These are phyloP conservation scores for Acrocephalus arundinaceus DNA, from an alignment of 2,113 vertebrate genomes.

Conservation along the genomic window DNA sequence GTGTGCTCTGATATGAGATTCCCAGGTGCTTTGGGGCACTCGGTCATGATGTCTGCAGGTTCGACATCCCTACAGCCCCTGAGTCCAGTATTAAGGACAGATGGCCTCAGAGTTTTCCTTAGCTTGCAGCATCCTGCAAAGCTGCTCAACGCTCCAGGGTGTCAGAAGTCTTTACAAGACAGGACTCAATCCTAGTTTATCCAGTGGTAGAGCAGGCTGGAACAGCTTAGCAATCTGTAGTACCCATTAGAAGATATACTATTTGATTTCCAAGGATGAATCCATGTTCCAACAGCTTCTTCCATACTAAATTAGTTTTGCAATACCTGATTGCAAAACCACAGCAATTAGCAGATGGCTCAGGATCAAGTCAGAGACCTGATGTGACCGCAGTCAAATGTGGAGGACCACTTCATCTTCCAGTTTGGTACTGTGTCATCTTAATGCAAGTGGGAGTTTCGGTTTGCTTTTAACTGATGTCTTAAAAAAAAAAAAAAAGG, in stretches of 20 bases:
- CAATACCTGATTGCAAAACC: conserved; percentile 24
- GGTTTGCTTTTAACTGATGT: conserved; percentile 17
- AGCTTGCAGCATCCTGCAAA: neutral
- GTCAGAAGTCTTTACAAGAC: neutral
- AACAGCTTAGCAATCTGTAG: neutral
- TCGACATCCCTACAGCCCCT: neutral
- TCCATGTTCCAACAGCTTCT: conserved; percentile 31
- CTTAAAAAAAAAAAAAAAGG: neutral
- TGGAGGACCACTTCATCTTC: neutral
- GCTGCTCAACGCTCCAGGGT: neutral
- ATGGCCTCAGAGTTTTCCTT: neutral
- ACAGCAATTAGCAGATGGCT: conserved; percentile 57
- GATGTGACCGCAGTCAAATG: neutral
- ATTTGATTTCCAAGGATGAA: conserved; percentile 19
- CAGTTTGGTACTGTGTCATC: neutral
- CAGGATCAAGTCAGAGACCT: conserved; percentile 25
- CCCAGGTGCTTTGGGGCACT: neutral
- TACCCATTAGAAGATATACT: neutral
- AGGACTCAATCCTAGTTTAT: neutral
- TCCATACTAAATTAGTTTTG: conserved; percentile 48
- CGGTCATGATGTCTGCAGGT: neutral
- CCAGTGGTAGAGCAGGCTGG: neutral
- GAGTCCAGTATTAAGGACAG: neutral
- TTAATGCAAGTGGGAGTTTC: neutral
- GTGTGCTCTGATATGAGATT: neutral